Evolutionary conservation across 1,140 invertebrate species (phyloP).

Genomic region (Steinernema feltiae): DNA sequence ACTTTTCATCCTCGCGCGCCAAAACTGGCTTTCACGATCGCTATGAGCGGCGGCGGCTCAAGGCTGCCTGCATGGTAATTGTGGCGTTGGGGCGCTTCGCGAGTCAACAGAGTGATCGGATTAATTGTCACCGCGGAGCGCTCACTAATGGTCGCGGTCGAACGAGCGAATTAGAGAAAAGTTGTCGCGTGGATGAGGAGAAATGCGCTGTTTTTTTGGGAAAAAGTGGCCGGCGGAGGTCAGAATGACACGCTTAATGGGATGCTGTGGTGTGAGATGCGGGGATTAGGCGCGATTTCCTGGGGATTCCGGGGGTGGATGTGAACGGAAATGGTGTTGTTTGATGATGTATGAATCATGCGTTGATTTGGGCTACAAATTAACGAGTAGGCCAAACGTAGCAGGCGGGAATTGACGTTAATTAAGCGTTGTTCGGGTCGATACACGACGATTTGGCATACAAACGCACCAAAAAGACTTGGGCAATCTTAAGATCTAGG

Average conservation of each 20-base stretch:
- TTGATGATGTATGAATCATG: too few relatives aligned
- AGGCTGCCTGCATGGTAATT: background rate
- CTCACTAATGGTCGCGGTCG: background rate
- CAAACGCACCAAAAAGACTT: too few relatives aligned
- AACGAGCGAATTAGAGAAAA: background rate
- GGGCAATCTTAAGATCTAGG: too few relatives aligned
- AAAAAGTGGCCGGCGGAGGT: too few relatives aligned
- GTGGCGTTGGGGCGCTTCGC: background rate
- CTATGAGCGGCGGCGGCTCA: background rate
- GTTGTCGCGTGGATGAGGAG: background rate
- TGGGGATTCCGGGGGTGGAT: too few relatives aligned
- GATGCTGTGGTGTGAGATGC: background rate
- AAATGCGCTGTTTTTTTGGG: background rate
- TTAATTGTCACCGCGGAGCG: background rate
- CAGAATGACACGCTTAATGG: background rate
- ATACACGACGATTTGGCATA: too few relatives aligned
- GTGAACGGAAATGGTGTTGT: too few relatives aligned
- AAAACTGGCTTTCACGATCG: background rate
- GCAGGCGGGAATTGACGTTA: too few relatives aligned
- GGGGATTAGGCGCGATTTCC: background rate
- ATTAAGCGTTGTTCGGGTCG: too few relatives aligned
- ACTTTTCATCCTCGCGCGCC: background rate
- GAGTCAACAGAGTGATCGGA: slow-evolving; percentile 2
- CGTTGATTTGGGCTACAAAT: too few relatives aligned
- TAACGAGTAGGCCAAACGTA: too few relatives aligned